Percentiles rank a stretch among this genome's conserved stretches.
Conservation (phyloP, 2,888 invertebrate species). For the Molanna angustata region DNA sequence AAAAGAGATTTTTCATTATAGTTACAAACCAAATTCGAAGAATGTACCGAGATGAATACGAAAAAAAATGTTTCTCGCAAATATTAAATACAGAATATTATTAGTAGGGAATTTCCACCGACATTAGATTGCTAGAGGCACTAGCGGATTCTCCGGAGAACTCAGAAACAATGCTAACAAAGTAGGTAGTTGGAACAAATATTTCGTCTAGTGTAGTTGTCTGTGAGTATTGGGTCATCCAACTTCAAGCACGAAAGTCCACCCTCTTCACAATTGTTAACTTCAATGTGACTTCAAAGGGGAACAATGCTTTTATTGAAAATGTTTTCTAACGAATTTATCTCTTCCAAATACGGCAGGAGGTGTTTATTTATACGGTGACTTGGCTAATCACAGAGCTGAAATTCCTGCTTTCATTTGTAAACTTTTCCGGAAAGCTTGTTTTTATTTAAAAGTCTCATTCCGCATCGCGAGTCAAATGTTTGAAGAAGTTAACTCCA, state of each 20-base stretch:
- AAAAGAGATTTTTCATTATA: no score
- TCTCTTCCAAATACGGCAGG: background rate
- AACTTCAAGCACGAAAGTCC: conserved; percentile 1
- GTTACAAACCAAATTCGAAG: no score
- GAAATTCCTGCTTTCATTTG: background rate
- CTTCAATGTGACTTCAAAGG: no score
- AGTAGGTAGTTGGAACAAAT: background rate
- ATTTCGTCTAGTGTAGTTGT: background rate
- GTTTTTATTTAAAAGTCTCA: conserved; percentile 4
- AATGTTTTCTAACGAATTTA: no score
- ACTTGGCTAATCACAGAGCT: conserved; percentile 8
- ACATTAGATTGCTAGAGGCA: conserved; percentile 2
- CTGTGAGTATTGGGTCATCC: background rate
- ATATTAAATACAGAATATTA: no score
- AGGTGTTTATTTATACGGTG: conserved; percentile 1
- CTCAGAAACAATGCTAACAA: background rate
- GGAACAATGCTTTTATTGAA: no score
- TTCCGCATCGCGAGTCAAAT: background rate
- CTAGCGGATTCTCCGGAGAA: background rate
- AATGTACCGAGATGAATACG: no score
- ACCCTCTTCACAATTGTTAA: conserved; percentile 3
- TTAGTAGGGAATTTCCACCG: no score
- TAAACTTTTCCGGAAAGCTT: background rate
- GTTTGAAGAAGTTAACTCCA: conserved; percentile 1
- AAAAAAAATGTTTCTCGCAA: no score